Conservation (phyloP, 2,888 invertebrate genomes). For the Antheraea yamamai region DNA sequence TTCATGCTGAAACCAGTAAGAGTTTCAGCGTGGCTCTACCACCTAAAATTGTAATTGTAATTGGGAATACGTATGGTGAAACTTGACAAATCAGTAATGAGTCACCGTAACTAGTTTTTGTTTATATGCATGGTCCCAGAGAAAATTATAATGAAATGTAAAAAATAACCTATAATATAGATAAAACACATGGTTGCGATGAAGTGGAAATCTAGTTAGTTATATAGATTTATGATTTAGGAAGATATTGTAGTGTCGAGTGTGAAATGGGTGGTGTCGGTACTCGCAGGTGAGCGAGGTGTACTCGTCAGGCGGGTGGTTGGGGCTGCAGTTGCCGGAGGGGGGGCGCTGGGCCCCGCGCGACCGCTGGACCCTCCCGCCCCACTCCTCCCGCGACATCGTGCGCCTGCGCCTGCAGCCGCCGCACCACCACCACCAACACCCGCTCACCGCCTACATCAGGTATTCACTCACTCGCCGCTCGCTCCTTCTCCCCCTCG, state of each 20-base stretch:
- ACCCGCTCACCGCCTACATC: conserved; percentile 78
- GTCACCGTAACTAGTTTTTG: too few species aligned
- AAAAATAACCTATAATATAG: too few species aligned
- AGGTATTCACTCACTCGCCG: conserved; percentile 34
- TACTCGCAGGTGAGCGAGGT: conserved; percentile 87
- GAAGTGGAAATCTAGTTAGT: too few species aligned
- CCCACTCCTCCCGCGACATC: conserved; percentile 92
- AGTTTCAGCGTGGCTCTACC: too few species aligned
- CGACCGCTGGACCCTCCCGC: conserved; percentile 93
- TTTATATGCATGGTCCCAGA: too few species aligned
- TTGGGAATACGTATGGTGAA: too few species aligned
- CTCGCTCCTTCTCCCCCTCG: not conserved
- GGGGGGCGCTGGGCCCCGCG: conserved; percentile 90
- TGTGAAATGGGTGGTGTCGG: not conserved
- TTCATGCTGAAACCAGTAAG: too few species aligned
- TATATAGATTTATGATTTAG: not conserved
- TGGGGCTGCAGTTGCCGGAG: conserved; percentile 93
- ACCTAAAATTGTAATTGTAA: too few species aligned
- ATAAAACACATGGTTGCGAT: too few species aligned
- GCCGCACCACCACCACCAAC: conserved; percentile 28
- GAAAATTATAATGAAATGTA: too few species aligned
- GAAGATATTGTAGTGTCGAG: not conserved
- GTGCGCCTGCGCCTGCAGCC: conserved; percentile 86
- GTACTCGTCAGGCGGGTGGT: conserved; percentile 94
- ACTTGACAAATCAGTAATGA: too few species aligned